Base-by-base conservation (phyloP, 1,140 invertebrate species). In the Macrosteles quadrilineatus region DNA sequence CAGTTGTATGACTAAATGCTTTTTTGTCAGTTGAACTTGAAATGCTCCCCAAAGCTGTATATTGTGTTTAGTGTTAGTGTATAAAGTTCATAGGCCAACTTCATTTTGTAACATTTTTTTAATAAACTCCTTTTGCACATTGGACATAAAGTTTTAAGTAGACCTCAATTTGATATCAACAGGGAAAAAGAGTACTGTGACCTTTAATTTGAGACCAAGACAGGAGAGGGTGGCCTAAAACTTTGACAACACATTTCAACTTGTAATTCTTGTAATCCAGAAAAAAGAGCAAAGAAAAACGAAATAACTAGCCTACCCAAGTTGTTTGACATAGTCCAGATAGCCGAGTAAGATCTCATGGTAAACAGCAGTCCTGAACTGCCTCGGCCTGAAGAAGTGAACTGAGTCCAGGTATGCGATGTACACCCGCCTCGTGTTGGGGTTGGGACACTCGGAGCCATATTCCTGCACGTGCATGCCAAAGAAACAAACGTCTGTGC, bases 391-490 rank as follows among this genome's bases (percentile, higher is more conserved):
- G 85, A 99, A 99, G 86, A 99, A 99, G 83, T 99, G 96, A 71
- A 99, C 98, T 71, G 97, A 99, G 81, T 99, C 98, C 73, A 99
- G 85, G 82, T 99, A 99, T 32, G 98, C 98, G 78, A 99, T 98
- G 81, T 99, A 99, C 14, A 99, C 97, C 50, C 98, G 89, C 78
- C 98, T 87, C 57, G 94, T 96, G 80, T 99, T 99, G 0, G 98
- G 98, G 63, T 87, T 84, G 1, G 94, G 90, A 83, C 95, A 96
- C 76, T 98, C 95, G 31, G 96, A 98, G 17, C 97, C 97, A 81
- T 99, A 99, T 83, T 99, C 98, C 84, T 99, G 97, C 1, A 99
- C 98, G 81, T 99, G 98, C 95, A 99, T 99, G 68, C 98, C 98
- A 83, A 99, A 99, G 85, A 99, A 99, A 82, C 98, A 99, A 1